Evolutionary conservation across 2,888 invertebrate species (phyloP).

Genomic region (Vesta saturnalis): DNA sequence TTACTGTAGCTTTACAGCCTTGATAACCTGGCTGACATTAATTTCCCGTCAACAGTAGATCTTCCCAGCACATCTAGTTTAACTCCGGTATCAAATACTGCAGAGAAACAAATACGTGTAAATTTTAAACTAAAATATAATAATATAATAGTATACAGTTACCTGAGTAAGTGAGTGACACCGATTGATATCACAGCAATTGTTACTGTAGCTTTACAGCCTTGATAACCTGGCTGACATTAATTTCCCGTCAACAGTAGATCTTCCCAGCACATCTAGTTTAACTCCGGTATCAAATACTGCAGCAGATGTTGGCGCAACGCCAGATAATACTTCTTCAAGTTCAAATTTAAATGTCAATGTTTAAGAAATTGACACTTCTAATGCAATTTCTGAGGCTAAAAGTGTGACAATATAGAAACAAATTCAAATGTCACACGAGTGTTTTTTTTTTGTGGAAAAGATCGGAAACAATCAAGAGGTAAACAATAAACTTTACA

Average conservation of each 20-base stretch:
- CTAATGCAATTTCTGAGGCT: too few species aligned
- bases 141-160: constrained; percentile 10
- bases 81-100: neutral
- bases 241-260: constrained; percentile 25
- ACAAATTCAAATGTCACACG: neutral
- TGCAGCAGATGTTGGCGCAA: neutral
- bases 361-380: too few species aligned
- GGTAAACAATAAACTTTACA: constrained; percentile 31
- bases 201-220: constrained; percentile 39
- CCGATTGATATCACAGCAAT: constrained; percentile 39
- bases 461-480: too few species aligned
- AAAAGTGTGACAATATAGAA: neutral
- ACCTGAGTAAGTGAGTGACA: constrained; percentile 33
- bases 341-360: neutral
- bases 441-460: constrained; percentile 21
- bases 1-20: constrained; percentile 37
- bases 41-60: constrained; percentile 27
- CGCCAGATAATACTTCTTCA: neutral
- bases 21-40: constrained; percentile 31
- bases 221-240: constrained; percentile 30
- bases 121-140: too few species aligned
- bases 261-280: constrained; percentile 33
- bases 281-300: too few species aligned
- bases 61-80: constrained; percentile 37
- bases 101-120: neutral